A percentile compares a stretch with the other conserved stretches of the same genome.
These are phyloP conservation scores for Gobionotothen gibberifrons DNA, from an alignment of 2,797 vertebrate species.

Conservation along the genomic window DNA sequence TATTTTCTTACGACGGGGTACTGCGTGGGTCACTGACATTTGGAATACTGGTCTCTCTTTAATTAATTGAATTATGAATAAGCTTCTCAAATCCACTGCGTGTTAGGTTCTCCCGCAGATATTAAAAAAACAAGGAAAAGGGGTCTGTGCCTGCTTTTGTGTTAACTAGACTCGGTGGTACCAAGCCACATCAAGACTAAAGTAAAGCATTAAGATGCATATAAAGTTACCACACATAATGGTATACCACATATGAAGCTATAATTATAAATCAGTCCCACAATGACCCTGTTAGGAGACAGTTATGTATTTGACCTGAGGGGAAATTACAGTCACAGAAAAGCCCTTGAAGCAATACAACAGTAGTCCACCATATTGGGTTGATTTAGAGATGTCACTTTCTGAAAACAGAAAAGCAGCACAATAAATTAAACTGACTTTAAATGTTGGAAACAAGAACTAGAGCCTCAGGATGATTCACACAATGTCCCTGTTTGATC, in stretches of 20 bases:
- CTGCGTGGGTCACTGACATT: conserved; percentile 55
- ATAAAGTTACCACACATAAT: conserved; percentile 25
- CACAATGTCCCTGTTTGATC: background rate
- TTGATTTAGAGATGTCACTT: conserved; percentile 3
- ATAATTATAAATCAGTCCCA: conserved; percentile 36
- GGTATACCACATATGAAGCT: conserved; percentile 25
- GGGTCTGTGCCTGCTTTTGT: conserved; percentile 16
- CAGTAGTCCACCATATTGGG: background rate
- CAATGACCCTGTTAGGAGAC: conserved; percentile 9
- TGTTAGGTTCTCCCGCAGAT: conserved; percentile 32
- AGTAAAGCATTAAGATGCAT: conserved; percentile 36
- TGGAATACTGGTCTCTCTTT: conserved; percentile 57
- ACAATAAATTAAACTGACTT: background rate
- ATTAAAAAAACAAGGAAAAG: conserved; percentile 13
- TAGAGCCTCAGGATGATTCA: background rate
- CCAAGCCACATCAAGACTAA: background rate
- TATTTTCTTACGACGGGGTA: conserved; percentile 64
- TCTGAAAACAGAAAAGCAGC: background rate
- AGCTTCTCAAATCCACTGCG: conserved; percentile 19
- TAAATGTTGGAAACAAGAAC: background rate
- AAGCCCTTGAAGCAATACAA: background rate
- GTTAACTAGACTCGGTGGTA: conserved; percentile 23
- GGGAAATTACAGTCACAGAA: background rate
- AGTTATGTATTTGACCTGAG: background rate
- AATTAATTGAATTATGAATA: conserved; percentile 66